Evolutionary conservation across 2,113 vertebrate genomes (phyloP).

Genomic region (Fukomys damarensis): DNA sequence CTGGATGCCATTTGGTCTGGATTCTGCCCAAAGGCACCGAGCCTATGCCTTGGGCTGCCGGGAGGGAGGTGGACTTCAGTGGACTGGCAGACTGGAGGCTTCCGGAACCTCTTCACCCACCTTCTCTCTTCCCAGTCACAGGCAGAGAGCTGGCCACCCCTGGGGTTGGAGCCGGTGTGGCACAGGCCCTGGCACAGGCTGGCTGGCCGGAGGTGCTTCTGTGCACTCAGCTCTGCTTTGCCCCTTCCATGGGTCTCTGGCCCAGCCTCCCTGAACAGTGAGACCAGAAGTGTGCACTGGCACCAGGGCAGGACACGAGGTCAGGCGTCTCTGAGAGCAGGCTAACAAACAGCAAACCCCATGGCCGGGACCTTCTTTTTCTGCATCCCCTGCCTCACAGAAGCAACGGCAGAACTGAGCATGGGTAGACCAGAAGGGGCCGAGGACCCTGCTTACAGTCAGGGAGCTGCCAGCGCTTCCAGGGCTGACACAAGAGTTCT

Average conservation of each 20-base stretch:
- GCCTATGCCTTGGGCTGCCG: neutral
- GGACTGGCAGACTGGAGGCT: neutral
- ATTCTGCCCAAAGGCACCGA: neutral
- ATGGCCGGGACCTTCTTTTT: neutral
- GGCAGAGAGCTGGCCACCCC: neutral
- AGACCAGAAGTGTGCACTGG: neutral
- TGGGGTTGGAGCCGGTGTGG: neutral
- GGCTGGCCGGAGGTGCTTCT: fast-evolving
- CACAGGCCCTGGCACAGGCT: neutral
- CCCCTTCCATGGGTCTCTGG: neutral
- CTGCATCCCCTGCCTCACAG: neutral
- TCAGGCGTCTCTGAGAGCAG: neutral
- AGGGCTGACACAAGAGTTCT: neutral
- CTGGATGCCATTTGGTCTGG: neutral
- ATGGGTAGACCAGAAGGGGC: neutral
- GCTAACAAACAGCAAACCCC: neutral
- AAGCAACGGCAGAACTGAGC: neutral
- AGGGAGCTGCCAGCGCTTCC: neutral
- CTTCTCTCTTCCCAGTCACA: neutral
- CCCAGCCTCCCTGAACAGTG: neutral
- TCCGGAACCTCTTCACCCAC: fast-evolving
- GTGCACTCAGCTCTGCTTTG: neutral
- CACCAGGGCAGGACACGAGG: neutral
- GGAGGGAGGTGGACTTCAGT: neutral
- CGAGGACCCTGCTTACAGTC: neutral